phyloP scores from a whole-genome alignment of 2,113 vertebrate genomes.

The Bubo blakistoni region DNA sequence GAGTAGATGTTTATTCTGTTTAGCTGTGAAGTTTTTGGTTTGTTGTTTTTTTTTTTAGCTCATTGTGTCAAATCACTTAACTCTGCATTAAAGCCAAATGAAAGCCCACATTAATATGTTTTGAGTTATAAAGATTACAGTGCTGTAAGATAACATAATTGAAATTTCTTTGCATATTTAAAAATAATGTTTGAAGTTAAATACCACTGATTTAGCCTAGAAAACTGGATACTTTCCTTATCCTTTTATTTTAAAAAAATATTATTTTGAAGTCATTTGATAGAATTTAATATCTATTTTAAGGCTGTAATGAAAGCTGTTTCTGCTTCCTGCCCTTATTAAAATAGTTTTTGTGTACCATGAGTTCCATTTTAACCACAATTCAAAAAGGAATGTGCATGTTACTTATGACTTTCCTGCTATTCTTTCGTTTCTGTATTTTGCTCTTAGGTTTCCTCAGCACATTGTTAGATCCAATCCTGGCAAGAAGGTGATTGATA shows the following conservation, averaged over 20 bases:
- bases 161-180: not conserved
- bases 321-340: not conserved
- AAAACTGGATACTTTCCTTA: not conserved
- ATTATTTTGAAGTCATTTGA: not conserved
- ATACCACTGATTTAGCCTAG: not conserved
- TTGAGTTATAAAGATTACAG: not conserved
- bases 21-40: not conserved
- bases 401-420: not conserved
- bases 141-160: not conserved
- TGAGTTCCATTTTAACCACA: not conserved
- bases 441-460: slow-evolving; percentile 4
- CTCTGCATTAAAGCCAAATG: not conserved
- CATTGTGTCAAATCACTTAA: not conserved
- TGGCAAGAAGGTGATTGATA: slow-evolving; percentile 45
- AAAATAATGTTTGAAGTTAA: not conserved
- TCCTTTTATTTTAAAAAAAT: not conserved
- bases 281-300: not conserved
- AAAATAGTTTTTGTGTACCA: not conserved
- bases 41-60: not conserved
- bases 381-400: not conserved
- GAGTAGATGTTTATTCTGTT: not conserved
- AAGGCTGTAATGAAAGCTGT: not conserved
- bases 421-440: not conserved
- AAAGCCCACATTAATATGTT: not conserved
- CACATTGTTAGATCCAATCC: not conserved